Evolutionary conservation across 64 coral and sea anemone species (phyloP), one percentile per base, ranked within the genome.

Genomic region (Pachyseris speciosa): DNA sequence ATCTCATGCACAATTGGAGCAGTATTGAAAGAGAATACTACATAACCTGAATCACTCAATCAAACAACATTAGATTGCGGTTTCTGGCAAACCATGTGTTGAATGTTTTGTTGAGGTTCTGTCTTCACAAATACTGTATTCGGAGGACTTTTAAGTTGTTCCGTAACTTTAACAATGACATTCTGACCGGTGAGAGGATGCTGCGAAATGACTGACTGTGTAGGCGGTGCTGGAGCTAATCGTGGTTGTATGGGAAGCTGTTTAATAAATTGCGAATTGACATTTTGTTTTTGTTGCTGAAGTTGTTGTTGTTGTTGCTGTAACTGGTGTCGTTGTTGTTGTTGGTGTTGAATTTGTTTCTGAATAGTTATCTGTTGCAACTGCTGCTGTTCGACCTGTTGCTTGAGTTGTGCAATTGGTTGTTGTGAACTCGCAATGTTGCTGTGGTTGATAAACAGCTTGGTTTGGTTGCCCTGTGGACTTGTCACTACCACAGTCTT

Each of bases 51-150:
- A 58, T 15, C 7, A 63, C 30, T n/a, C 22, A 47, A 64, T 96
- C 91, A 96, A 36, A 92, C 95, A 78, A 96, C 95, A 86, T 96
- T 96, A 50, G 95, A 96, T 69, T 96, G 95, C 64, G 95, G 95
- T 65, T 96, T 96, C 24, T 93, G 94, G 1, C 78, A 67, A 12
- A 96, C 94, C 1, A 90, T 73, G 30, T 86, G 84, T 55, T 96
- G 91, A n/a, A 96, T 65, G 49, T 92, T 91, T 88, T 91, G 90
- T 12, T 80, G 91, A 11, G 91, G 41, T 32, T 96, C 95, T 11
- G 60, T 93, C 51, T 87, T 96, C 4, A 78, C 95, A 67, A 96
- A 96, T n/a, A 96, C 95, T n/a, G 95, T 47, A 25, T 74, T 72
- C 8, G 85, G 95, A 77, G 95, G 95, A 69, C 95, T 96, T 22